phyloP scores from a whole-genome alignment of 2,888 invertebrate species.

The Shargacucullia verbasci region DNA sequence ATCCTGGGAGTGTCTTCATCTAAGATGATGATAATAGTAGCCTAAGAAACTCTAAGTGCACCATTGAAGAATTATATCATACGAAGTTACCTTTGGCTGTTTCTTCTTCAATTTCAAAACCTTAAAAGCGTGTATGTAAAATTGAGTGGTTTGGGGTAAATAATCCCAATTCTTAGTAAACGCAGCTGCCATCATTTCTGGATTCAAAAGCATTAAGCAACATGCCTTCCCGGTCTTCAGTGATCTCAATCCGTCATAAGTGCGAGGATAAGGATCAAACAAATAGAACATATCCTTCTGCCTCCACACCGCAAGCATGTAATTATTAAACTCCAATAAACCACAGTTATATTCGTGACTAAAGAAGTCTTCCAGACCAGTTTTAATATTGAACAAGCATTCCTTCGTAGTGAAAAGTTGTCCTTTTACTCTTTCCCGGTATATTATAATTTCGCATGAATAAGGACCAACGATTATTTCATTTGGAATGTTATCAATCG shows the following conservation, averaged over 20 bases:
- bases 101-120: constrained; percentile 87
- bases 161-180: constrained; percentile 88
- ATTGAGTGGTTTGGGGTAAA: constrained; percentile 81
- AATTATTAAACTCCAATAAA: constrained; percentile 90
- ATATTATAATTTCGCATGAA: constrained; percentile 89
- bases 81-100: constrained; percentile 70
- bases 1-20: too few relatives aligned
- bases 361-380: constrained; percentile 87
- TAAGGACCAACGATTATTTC: constrained; percentile 89
- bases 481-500: constrained; percentile 88
- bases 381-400: constrained; percentile 83
- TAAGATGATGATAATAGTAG: too few relatives aligned
- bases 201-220: constrained; percentile 90
- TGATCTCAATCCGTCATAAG: constrained; percentile 86
- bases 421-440: constrained; percentile 85
- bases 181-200: constrained; percentile 88
- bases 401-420: constrained; percentile 86
- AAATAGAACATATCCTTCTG: constrained; percentile 90
- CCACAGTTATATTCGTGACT: constrained; percentile 84
- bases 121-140: constrained; percentile 90
- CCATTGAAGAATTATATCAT: too few relatives aligned
- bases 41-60: too few relatives aligned
- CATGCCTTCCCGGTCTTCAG: constrained; percentile 89
- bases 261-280: constrained; percentile 91
- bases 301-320: constrained; percentile 89